Conservation (phyloP, 2,113 vertebrate genomes). For the Peromyscus californicus region DNA sequence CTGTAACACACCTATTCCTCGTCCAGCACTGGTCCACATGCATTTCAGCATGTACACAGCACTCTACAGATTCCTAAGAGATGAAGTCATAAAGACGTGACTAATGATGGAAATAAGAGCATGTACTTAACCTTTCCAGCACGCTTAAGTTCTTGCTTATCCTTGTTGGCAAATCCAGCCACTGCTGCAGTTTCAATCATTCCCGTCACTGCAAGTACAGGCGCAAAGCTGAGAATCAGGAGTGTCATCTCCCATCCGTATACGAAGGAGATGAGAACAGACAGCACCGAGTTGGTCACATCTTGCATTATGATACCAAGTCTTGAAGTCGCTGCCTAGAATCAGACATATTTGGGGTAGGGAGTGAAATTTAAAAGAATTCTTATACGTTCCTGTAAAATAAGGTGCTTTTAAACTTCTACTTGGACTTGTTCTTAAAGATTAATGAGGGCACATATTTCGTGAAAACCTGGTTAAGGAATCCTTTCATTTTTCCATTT, state of each 20-base stretch:
- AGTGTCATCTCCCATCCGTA: conserved; percentile 81
- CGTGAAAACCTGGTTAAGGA: conserved; percentile 29
- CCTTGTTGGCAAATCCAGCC: conserved; percentile 72
- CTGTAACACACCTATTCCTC: background rate
- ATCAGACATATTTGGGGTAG: conserved; percentile 25
- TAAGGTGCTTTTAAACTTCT: background rate
- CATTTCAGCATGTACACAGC: background rate
- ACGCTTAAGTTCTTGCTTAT: conserved; percentile 77
- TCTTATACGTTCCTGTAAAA: conserved; percentile 43
- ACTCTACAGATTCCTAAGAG: background rate
- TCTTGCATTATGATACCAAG: conserved; percentile 78
- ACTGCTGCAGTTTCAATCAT: conserved; percentile 72
- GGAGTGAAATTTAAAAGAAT: conserved; percentile 16
- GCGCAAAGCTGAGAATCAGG: conserved; percentile 74
- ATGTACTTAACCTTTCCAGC: conserved; percentile 73
- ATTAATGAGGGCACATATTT: conserved; percentile 42
- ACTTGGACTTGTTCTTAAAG: background rate
- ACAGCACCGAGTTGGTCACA: conserved; percentile 76
- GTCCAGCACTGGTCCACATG: background rate
- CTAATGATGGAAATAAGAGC: background rate
- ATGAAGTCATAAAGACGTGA: background rate
- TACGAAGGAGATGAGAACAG: conserved; percentile 73
- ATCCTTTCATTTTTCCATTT: background rate
- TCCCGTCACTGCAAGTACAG: conserved; percentile 76
- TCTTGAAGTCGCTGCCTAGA: conserved; percentile 76